phyloP scores from a whole-genome alignment of 2,797 vertebrate genomes.

The Onychomys arenicola region DNA sequence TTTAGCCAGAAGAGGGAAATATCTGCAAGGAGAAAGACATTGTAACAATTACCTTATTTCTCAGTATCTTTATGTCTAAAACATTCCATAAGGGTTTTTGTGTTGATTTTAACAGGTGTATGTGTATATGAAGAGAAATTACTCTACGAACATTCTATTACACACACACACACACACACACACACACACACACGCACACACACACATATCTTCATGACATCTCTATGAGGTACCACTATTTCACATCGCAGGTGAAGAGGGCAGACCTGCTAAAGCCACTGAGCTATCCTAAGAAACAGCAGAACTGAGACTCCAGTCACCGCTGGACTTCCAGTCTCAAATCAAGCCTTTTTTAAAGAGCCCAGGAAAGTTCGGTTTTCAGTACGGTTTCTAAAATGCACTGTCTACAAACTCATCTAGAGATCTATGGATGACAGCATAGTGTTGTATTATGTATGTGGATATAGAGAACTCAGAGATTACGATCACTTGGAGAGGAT shows the following conservation, averaged over 20 bases:
- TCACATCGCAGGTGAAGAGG: neutral
- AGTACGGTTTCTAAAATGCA: neutral
- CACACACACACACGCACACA: neutral
- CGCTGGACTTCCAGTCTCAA: neutral
- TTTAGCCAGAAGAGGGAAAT: conserved; percentile 94
- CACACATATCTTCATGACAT: neutral
- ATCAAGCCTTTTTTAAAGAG: neutral
- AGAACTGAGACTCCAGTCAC: neutral
- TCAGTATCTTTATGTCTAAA: conserved; percentile 26
- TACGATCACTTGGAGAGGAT: neutral
- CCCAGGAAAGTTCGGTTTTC: neutral
- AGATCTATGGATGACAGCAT: neutral
- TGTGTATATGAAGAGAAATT: neutral
- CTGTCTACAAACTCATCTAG: neutral
- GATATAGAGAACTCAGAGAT: neutral
- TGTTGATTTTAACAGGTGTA: neutral
- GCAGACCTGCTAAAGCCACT: neutral
- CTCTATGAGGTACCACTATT: neutral
- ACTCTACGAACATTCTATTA: neutral
- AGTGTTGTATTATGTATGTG: neutral
- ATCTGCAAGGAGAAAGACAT: conserved; percentile 87
- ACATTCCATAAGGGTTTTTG: neutral
- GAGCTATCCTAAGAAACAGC: neutral
- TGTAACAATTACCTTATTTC: neutral
- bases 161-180: too few species aligned